A percentile compares a stretch with the other conserved stretches of the same genome.
phyloP scores from a whole-genome alignment of 2,113 vertebrate genomes.

The Amblyopsis rosae region DNA sequence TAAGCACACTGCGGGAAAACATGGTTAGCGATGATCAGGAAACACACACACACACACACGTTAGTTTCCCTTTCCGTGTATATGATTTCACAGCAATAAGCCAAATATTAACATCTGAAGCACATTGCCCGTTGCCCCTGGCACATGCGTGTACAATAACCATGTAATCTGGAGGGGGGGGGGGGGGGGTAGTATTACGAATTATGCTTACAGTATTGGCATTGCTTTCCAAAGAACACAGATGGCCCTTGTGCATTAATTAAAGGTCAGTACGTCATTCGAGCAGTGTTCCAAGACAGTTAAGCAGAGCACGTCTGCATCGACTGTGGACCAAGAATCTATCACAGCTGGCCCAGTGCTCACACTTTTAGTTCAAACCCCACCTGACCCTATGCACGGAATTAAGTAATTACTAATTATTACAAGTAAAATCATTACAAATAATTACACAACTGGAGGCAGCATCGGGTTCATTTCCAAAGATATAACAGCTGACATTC shows the following conservation, averaged over 20 bases:
- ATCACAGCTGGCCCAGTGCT: not conserved
- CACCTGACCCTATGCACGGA: not conserved
- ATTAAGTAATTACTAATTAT: no score
- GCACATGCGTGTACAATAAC: not conserved
- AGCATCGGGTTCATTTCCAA: no score
- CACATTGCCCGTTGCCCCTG: not conserved
- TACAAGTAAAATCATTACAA: no score
- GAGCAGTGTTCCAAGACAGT: not conserved
- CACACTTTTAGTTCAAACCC: not conserved
- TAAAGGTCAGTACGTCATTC: not conserved
- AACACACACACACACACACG: no score
- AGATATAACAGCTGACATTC: no score
- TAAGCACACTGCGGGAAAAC: not conserved
- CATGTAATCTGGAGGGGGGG: not conserved
- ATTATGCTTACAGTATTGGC: not conserved
- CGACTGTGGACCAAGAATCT: not conserved
- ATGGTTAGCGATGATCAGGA: not conserved
- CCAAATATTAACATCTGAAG: no score
- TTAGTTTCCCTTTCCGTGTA: no score
- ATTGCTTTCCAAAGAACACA: not conserved
- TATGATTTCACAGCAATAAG: no score
- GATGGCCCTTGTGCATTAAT: not conserved
- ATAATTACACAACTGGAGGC: no score
- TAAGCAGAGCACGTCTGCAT: not conserved
- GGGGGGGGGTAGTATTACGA: not conserved